Percentiles rank a stretch among this genome's conserved stretches.
Conservation (phyloP, 2,888 invertebrate genomes). For the Eurytoma californica region DNA sequence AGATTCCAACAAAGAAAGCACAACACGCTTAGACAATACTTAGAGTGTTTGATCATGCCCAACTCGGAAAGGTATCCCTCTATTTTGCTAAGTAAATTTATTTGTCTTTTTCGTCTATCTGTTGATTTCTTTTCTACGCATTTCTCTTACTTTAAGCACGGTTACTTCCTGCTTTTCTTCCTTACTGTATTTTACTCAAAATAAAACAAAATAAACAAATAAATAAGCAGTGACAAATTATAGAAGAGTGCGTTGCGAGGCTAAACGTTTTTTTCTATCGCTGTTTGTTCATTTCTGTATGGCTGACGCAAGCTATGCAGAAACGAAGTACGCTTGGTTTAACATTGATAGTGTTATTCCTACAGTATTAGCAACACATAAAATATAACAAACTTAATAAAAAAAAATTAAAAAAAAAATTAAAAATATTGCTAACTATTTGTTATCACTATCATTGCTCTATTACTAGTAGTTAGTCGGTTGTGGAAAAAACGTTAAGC, state of each 20-base stretch:
- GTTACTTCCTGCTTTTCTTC: background rate
- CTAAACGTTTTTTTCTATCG: constrained; percentile 55
- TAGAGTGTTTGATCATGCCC: constrained; percentile 76
- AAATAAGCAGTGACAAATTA: constrained; percentile 35
- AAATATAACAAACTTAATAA: constrained; percentile 12
- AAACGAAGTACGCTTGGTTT: constrained; percentile 32
- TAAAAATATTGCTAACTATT: constrained; percentile 36
- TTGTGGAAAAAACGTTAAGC: constrained; percentile 54
- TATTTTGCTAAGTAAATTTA: constrained; percentile 56
- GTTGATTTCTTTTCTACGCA: constrained; percentile 21
- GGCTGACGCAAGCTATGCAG: constrained; percentile 37
- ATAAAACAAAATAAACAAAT: constrained; percentile 53
- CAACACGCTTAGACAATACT: constrained; percentile 76
- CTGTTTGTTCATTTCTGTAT: constrained; percentile 41
- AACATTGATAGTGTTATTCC: constrained; percentile 49
- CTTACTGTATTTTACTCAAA: constrained; percentile 10
- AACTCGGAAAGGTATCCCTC: constrained; percentile 66
- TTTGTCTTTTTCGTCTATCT: constrained; percentile 22
- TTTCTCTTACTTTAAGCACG: constrained; percentile 5
- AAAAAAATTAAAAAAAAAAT: constrained; percentile 28
- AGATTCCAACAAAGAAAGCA: constrained; percentile 76
- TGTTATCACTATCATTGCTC: constrained; percentile 50
- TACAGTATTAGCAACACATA: constrained; percentile 27
- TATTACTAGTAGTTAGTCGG: constrained; percentile 1
- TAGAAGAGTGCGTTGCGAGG: constrained; percentile 48